phyloP scores from a whole-genome alignment of 2,888 invertebrate genomes.

The Pammene fasciana region DNA sequence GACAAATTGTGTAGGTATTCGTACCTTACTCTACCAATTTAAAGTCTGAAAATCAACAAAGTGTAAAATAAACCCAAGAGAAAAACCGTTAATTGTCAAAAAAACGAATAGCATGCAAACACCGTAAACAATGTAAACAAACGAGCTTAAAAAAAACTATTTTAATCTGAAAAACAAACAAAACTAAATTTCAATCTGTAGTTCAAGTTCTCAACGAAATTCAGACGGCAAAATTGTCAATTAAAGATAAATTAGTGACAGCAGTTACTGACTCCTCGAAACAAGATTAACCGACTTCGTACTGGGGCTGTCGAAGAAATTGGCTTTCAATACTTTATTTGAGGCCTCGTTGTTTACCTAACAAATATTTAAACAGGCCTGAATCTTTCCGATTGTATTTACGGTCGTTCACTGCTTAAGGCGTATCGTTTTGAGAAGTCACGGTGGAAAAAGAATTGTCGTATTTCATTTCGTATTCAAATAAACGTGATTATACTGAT shows the following conservation, averaged over 20 bases:
- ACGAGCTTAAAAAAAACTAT: not conserved
- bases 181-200: slow-evolving; percentile 9
- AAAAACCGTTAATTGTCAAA: too few relatives aligned
- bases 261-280: slow-evolving; percentile 30
- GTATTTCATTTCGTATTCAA: slow-evolving; percentile 12
- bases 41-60: too few relatives aligned
- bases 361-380: slow-evolving; percentile 46
- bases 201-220: slow-evolving; percentile 32
- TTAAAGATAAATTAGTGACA: slow-evolving; percentile 41
- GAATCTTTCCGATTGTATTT: slow-evolving; percentile 34
- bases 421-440: not conserved
- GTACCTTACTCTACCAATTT: too few relatives aligned
- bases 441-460: slow-evolving; percentile 4
- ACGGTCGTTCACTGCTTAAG: slow-evolving; percentile 16
- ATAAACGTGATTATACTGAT: not conserved
- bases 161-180: slow-evolving; percentile 6
- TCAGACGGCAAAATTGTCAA: slow-evolving; percentile 40
- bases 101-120: too few relatives aligned
- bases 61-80: too few relatives aligned
- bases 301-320: slow-evolving; percentile 41
- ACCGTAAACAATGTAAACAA: too few relatives aligned
- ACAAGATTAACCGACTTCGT: slow-evolving; percentile 45
- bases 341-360: slow-evolving; percentile 43
- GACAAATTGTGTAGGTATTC: too few relatives aligned
- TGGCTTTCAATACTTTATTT: slow-evolving; percentile 48